A percentile compares a stretch with the other conserved stretches of the same genome.
Conservation (phyloP, 2,797 vertebrate genomes). For the Myotis planiceps region DNA sequence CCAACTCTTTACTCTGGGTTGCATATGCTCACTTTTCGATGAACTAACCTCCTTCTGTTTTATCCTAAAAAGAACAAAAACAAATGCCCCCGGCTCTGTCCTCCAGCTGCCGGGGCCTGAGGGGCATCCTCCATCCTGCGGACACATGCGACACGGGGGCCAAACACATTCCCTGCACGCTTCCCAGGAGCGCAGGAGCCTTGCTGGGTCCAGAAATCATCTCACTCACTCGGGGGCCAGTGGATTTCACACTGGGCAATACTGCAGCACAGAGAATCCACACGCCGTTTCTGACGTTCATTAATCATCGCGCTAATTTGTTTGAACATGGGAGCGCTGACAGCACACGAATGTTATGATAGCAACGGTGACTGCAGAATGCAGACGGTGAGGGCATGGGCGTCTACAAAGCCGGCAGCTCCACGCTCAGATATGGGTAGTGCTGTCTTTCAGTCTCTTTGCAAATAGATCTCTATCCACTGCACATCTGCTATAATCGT, state of each 20-base stretch:
- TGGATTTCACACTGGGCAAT: slow-evolving; percentile 78
- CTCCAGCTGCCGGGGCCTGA: background rate
- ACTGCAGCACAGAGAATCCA: slow-evolving; percentile 84
- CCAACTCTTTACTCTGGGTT: background rate
- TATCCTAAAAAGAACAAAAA: background rate
- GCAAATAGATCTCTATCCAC: slow-evolving; percentile 83
- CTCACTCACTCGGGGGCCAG: slow-evolving; percentile 79
- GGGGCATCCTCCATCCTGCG: accelerated
- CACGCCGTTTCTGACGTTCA: slow-evolving; percentile 86
- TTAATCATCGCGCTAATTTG: slow-evolving; percentile 92
- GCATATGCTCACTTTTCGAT: background rate
- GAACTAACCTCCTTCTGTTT: background rate
- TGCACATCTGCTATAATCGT: slow-evolving; percentile 85
- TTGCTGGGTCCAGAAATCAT: slow-evolving; percentile 76
- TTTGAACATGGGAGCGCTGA: slow-evolving; percentile 89
- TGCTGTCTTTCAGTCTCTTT: slow-evolving; percentile 74
- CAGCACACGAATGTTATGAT: slow-evolving; percentile 88
- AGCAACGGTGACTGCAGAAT: slow-evolving; percentile 86
- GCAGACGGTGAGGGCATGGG: slow-evolving; percentile 82
- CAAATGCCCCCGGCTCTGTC: background rate
- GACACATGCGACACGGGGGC: background rate
- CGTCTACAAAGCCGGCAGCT: slow-evolving; percentile 75
- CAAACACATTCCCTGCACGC: background rate
- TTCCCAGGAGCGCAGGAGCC: background rate
- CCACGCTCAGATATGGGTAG: slow-evolving; percentile 71